Base-by-base conservation (phyloP, 2,888 invertebrate species). In the Dermolepida albohirtum region DNA sequence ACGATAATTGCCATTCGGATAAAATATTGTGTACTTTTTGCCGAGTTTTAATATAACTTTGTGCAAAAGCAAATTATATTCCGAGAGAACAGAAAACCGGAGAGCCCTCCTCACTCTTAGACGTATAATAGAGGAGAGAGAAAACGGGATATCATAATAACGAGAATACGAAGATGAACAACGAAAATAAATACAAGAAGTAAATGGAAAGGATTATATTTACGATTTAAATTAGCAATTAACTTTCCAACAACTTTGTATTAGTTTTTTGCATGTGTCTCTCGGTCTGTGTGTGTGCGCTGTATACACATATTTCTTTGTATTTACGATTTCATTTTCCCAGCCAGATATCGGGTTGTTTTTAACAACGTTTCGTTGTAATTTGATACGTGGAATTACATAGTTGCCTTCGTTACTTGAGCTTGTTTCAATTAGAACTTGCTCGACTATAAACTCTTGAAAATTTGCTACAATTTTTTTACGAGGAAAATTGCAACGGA, bases 141-240 rank as follows among this genome's bases (percentile, higher is more conserved):
- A 49, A 22, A 49, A 34, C 49, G 8, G 59, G 43, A 47, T 47
- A 62, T 62, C 59, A 62, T 62, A 62, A 62, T 62, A 34, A 54
- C 54, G 11, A 47, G 47, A 47, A 47, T 47, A 34, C 17, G 34
- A 34, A 43, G 57, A 14, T 27, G 43, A 43, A 43, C 43, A 57
- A 57, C 12, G 43, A 62, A 34, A 49, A 47, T 47, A 62, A 62
- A 62, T 47, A 62, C 44, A 47, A 62, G 34, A 47, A 62, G 47
- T 62, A n/a, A 43, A 62, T 44, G 47, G 59, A 29, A 14, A 47
- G 29, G 59, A 64, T 64, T 64, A 64, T 64, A 64, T 64, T 64
- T 64, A 64, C 64, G 64, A 64, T 50, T 51, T 52, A 54, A 51
- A 64, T 64, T 44, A 43, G 64, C 64, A 64, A 64, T 64, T 64